Conservation (phyloP, 2,888 invertebrate genomes). For the Dryadula phaetusa region DNA sequence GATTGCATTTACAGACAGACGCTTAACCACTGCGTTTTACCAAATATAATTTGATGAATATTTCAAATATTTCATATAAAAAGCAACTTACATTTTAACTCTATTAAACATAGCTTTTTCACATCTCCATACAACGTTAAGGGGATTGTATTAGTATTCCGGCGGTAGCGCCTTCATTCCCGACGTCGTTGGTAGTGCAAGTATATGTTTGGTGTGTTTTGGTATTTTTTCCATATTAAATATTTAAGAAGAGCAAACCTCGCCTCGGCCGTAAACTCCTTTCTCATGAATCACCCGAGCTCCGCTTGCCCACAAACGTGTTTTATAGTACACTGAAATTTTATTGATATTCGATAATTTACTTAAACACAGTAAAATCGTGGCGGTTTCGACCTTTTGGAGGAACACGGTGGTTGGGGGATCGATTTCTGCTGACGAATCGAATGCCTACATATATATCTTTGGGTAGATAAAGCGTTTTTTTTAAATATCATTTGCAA, state of each 20-base stretch:
- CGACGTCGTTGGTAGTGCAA: constrained; percentile 6
- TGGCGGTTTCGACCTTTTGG: background rate
- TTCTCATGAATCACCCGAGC: constrained; percentile 78
- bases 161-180: background rate
- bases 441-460: no score
- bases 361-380: constrained; percentile 4
- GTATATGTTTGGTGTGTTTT: constrained; percentile 14
- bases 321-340: constrained; percentile 78
- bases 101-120: no score
- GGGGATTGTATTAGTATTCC: constrained; percentile 3
- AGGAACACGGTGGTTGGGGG: background rate
- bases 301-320: constrained; percentile 73
- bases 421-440: no score
- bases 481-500: no score
- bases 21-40: no score
- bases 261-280: constrained; percentile 73
- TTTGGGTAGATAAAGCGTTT: no score
- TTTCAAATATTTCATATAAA: no score
- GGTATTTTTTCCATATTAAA: constrained; percentile 53
- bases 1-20: no score
- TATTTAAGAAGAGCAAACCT: constrained; percentile 70
- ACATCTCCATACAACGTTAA: background rate
- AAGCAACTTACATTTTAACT: no score
- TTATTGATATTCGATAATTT: constrained; percentile 51
- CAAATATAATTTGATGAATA: no score